Evolutionary conservation across 2,797 vertebrate genomes (phyloP).

Genomic region (Esox masquinongy): DNA sequence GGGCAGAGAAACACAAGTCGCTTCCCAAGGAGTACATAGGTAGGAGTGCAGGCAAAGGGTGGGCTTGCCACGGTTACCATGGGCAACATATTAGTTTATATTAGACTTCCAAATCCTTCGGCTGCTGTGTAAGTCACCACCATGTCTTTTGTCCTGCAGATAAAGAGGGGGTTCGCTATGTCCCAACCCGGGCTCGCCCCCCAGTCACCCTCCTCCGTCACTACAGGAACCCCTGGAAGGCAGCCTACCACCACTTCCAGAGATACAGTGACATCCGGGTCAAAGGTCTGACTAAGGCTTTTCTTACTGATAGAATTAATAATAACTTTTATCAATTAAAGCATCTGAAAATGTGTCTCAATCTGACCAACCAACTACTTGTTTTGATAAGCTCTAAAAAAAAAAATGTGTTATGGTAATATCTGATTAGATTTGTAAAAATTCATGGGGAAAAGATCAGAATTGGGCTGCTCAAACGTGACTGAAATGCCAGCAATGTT

Average conservation of each 20-base stretch:
- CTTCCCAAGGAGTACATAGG: constrained; percentile 86
- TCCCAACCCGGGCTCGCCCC: constrained; percentile 88
- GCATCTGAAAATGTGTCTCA: too few relatives aligned
- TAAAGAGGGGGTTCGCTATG: constrained; percentile 96
- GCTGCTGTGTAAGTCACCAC: neutral
- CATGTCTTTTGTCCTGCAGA: constrained; percentile 69
- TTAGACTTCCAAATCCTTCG: too few relatives aligned
- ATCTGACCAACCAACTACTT: too few relatives aligned
- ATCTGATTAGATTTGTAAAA: too few relatives aligned
- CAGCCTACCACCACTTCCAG: constrained; percentile 98
- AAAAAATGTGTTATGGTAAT: too few relatives aligned
- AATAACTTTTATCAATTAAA: neutral
- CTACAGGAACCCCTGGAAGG: constrained; percentile 98
- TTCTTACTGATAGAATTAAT: neutral
- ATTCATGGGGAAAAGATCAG: too few relatives aligned
- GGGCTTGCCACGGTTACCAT: neutral
- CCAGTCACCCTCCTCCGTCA: constrained; percentile 93
- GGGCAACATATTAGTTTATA: too few relatives aligned
- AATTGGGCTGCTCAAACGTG: too few relatives aligned
- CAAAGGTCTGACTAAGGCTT: constrained; percentile 83
- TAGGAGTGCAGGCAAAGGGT: neutral
- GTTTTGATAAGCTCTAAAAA: too few relatives aligned
- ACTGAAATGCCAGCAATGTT: neutral
- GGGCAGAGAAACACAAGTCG: constrained; percentile 90
- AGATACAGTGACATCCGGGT: constrained; percentile 94